Conservation (phyloP, 2,797 vertebrate species). For the Rhinogobio ventralis region DNA sequence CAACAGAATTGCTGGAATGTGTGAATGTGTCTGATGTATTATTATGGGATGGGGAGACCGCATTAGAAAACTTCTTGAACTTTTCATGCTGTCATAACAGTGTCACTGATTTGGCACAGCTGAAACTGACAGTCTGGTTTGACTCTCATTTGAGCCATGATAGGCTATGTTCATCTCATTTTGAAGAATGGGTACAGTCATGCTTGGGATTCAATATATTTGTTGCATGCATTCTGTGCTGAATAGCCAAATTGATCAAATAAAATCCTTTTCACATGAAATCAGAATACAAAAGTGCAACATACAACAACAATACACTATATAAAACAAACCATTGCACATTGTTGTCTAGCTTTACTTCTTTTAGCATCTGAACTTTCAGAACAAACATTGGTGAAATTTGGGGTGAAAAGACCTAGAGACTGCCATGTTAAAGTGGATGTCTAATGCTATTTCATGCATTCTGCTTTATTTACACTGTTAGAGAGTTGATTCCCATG, state of each 20-base stretch:
- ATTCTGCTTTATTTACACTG: too few species aligned
- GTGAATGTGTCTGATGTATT: slow-evolving; percentile 42
- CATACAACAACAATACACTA: neutral
- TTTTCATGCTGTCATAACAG: neutral
- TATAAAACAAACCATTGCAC: neutral
- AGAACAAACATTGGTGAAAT: neutral
- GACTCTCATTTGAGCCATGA: neutral
- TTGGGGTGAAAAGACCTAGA: neutral
- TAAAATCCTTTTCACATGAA: neutral
- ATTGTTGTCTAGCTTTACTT: neutral
- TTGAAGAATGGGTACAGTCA: neutral
- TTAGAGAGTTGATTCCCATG: too few species aligned
- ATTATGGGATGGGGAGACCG: slow-evolving; percentile 18
- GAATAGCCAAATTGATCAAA: neutral
- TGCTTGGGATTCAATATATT: neutral
- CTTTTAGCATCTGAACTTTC: neutral
- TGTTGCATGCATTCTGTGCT: neutral
- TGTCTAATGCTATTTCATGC: too few species aligned
- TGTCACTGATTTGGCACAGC: slow-evolving; percentile 14
- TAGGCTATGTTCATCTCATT: neutral
- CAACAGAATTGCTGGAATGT: slow-evolving; percentile 49
- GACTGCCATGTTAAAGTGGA: neutral
- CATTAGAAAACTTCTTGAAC: slow-evolving; percentile 6
- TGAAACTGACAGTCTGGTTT: slow-evolving; percentile 2
- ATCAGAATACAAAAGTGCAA: neutral